These are phyloP conservation scores for Hoplodrina ambigua DNA, from an alignment of 2,888 invertebrate genomes.

Conservation along the genomic window DNA sequence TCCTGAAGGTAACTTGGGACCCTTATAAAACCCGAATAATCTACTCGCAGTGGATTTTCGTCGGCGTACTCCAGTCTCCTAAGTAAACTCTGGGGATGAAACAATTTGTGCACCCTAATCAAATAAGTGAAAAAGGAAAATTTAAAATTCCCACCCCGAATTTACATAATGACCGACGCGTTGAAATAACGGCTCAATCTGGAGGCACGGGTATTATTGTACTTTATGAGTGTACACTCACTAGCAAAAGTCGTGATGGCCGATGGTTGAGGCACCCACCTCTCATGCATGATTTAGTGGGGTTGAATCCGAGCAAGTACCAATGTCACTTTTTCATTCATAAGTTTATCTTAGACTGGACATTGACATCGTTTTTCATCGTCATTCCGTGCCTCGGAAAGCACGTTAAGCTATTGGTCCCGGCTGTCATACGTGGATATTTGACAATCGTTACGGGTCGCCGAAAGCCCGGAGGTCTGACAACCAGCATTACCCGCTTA, in stretches of 20 bases:
- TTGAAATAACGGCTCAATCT: conserved; percentile 80
- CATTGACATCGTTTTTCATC: no score
- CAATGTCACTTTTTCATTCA: no score
- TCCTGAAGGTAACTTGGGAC: conserved; percentile 59
- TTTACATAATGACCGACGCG: conserved; percentile 81
- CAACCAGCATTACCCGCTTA: no score
- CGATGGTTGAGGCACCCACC: no score
- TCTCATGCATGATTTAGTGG: no score
- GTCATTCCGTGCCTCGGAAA: no score
- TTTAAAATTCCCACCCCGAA: conserved; percentile 78
- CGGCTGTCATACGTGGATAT: no score
- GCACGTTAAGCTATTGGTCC: no score
- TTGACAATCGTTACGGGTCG: no score
- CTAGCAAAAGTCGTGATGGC: conserved; percentile 15
- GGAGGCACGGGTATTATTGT: conserved; percentile 67
- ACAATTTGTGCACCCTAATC: conserved; percentile 84
- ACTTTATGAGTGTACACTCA: conserved; percentile 65
- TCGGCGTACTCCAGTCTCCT: conserved; percentile 65
- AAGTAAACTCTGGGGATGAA: conserved; percentile 78
- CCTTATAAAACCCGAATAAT: conserved; percentile 69
- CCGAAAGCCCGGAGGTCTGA: no score
- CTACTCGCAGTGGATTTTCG: conserved; percentile 68
- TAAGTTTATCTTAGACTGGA: no score
- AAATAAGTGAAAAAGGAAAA: conserved; percentile 82
- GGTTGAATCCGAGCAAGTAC: no score